Evolutionary conservation across 2,888 invertebrate species (phyloP).

Genomic region (Melipona bicolor): DNA sequence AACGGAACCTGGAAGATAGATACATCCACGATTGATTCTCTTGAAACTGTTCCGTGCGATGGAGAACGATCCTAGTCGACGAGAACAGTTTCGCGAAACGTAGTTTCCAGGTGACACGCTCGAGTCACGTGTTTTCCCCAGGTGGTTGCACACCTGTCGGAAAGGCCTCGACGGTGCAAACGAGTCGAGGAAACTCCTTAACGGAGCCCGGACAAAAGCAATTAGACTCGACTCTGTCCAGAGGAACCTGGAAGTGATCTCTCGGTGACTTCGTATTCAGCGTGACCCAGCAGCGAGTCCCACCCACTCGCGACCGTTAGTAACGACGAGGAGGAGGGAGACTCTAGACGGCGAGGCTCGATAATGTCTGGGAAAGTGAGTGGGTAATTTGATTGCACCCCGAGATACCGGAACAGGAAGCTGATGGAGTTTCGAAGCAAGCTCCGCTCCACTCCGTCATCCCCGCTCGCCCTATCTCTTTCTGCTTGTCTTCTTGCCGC

Average conservation of each 20-base stretch:
- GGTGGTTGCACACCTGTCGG: constrained; percentile 39
- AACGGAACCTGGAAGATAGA: too few relatives aligned
- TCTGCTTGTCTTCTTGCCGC: not conserved
- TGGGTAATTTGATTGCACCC: constrained; percentile 81
- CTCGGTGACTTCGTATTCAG: constrained; percentile 23
- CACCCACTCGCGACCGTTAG: constrained; percentile 20
- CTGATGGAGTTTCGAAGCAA: constrained; percentile 80
- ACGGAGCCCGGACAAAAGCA: constrained; percentile 51
- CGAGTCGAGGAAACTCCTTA: constrained; percentile 39
- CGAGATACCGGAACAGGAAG: constrained; percentile 79
- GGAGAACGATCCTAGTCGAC: not conserved
- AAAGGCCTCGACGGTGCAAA: constrained; percentile 7
- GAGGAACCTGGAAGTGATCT: constrained; percentile 35
- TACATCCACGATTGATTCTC: not conserved
- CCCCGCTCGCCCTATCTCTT: constrained; percentile 12
- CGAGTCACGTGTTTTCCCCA: constrained; percentile 20
- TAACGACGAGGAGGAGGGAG: constrained; percentile 30
- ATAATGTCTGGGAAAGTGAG: constrained; percentile 82
- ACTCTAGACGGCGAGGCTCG: constrained; percentile 66
- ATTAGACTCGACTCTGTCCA: constrained; percentile 54
- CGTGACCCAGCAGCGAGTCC: constrained; percentile 28
- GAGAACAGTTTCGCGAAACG: not conserved
- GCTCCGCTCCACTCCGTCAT: constrained; percentile 27
- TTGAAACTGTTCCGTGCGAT: not conserved
- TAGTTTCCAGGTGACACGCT: not conserved